Conservation (phyloP, 2,113 vertebrate species). For the Paratilapia polleni region DNA sequence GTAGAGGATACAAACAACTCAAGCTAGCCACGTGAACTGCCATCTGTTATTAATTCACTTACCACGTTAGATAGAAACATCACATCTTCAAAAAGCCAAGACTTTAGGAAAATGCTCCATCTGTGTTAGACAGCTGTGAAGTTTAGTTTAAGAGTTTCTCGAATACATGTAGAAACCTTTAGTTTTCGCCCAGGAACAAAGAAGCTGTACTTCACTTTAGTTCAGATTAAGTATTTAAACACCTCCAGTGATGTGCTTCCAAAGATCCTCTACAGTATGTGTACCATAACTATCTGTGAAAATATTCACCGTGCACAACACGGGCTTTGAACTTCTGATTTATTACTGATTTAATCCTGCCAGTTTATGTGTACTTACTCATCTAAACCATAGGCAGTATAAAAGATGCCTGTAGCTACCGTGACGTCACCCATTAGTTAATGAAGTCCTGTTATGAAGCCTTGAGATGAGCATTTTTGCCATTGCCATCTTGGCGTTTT, state of each 20-base stretch:
- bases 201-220: background rate
- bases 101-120: background rate
- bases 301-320: background rate
- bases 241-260: slow-evolving; percentile 71
- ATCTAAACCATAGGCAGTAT: background rate
- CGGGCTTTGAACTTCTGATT: background rate
- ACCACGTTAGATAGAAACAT: background rate
- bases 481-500: background rate
- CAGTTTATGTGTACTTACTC: slow-evolving; percentile 6
- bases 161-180: background rate
- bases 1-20: slow-evolving; percentile 57
- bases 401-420: background rate
- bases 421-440: fast-evolving
- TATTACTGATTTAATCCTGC: slow-evolving; percentile 22
- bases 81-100: background rate
- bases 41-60: background rate
- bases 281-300: slow-evolving; percentile 9
- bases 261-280: slow-evolving; percentile 66
- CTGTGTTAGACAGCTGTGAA: background rate
- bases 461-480: background rate
- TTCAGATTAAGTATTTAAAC: background rate
- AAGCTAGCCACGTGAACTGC: slow-evolving; percentile 22
- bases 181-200: background rate
- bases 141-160: fast-evolving
- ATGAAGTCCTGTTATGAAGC: background rate